These are phyloP conservation scores for Ianthella basta DNA, from an alignment of 37 sponge, comb jelly and placozoan genomes.

Conservation along the genomic window DNA sequence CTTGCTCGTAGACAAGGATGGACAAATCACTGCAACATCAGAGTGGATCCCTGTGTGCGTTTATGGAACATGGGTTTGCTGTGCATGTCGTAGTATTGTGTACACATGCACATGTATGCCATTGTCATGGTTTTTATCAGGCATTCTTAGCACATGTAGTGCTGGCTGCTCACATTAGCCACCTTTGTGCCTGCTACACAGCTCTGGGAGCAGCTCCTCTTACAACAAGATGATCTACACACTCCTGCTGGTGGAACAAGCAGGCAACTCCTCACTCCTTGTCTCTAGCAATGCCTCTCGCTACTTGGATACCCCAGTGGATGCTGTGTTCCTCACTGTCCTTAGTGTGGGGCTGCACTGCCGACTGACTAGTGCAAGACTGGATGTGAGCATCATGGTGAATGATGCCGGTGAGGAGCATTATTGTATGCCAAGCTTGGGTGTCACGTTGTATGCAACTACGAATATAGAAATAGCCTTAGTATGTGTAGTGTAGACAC, in stretches of 20 bases:
- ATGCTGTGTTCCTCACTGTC: background rate
- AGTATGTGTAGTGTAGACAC: no score
- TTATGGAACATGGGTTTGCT: background rate
- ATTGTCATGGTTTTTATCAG: no score
- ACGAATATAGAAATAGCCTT: no score
- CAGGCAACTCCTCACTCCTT: no score
- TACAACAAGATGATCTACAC: no score
- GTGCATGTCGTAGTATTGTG: background rate
- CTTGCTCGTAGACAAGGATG: background rate
- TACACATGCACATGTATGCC: no score
- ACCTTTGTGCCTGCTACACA: no score
- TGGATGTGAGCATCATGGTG: background rate
- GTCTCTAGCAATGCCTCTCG: background rate
- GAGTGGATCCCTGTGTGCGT: background rate
- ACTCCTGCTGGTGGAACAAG: no score
- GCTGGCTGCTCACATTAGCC: no score
- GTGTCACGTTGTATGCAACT: background rate
- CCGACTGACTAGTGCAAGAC: background rate
- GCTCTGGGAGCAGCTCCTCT: no score
- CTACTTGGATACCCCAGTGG: background rate
- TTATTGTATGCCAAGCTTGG: background rate
- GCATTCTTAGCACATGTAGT: no score
- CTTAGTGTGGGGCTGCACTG: background rate
- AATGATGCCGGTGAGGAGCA: background rate
- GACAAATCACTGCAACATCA: constrained; percentile 9